These are phyloP conservation scores for Microtus richardsoni DNA, from an alignment of 2,113 vertebrate species.

Conservation along the genomic window DNA sequence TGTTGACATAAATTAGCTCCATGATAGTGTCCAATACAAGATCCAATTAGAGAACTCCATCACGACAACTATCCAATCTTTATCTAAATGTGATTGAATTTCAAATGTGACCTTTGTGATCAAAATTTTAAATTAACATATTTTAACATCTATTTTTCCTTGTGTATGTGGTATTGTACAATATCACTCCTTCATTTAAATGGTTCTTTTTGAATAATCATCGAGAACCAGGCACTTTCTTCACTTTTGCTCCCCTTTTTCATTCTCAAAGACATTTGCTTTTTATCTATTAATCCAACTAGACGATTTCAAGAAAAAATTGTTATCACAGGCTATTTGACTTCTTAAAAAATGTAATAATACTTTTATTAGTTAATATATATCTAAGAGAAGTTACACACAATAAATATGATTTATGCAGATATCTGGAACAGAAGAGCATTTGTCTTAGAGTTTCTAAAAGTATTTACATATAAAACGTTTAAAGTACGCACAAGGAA, in stretches of 20 bases:
- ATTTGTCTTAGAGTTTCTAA: not conserved
- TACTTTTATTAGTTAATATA: not conserved
- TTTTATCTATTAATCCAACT: not conserved
- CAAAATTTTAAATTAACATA: no score
- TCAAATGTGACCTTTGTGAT: not conserved
- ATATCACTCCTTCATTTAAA: conserved; percentile 23
- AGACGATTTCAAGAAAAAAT: not conserved
- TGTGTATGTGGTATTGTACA: not conserved
- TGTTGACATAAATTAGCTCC: not conserved
- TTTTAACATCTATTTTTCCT: not conserved
- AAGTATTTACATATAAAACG: not conserved
- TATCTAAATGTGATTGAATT: not conserved
- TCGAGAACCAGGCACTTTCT: not conserved
- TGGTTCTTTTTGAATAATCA: not conserved
- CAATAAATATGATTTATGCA: not conserved
- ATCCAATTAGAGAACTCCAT: not conserved
- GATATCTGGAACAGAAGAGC: not conserved
- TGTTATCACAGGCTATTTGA: not conserved
- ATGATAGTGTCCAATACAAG: not conserved
- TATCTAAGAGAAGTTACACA: not conserved
- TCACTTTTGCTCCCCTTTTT: not conserved
- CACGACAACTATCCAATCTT: not conserved
- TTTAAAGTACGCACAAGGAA: not conserved
- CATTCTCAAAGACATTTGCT: not conserved
- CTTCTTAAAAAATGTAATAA: not conserved